Evolutionary conservation across 2,888 invertebrate species (phyloP).

Genomic region (Leptopterna dolabrata): DNA sequence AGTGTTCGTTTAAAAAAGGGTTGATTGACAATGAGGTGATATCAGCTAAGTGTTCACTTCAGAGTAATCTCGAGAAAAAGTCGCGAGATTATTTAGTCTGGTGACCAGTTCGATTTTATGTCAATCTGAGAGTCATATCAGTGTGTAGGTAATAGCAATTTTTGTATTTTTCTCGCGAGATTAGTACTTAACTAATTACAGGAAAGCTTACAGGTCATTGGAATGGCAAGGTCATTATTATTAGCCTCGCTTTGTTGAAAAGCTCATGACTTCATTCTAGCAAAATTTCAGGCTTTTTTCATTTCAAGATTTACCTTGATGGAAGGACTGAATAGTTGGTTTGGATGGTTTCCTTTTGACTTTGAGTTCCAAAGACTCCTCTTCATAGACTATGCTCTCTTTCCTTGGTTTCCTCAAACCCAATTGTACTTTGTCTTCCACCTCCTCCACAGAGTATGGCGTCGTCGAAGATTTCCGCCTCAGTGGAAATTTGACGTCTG

Average conservation of each 20-base stretch:
- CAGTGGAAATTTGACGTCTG: conserved; percentile 67
- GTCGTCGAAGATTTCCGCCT: conserved; percentile 64
- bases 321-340: conserved; percentile 62
- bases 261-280: background rate
- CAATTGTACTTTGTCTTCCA: conserved; percentile 72
- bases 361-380: conserved; percentile 78
- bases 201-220: background rate
- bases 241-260: background rate
- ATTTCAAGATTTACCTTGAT: conserved; percentile 63
- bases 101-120: too few species aligned
- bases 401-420: conserved; percentile 61
- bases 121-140: too few species aligned
- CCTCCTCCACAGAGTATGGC: conserved; percentile 73
- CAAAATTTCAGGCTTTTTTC: background rate
- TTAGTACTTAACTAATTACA: too few species aligned
- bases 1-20: too few species aligned
- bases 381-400: conserved; percentile 71
- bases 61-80: too few species aligned
- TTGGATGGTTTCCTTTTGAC: conserved; percentile 73
- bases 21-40: too few species aligned
- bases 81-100: too few species aligned
- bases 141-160: too few species aligned
- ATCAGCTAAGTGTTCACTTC: too few species aligned
- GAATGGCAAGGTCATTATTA: background rate
- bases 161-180: too few species aligned